These are phyloP conservation scores for Philereme vetulata DNA, from an alignment of 2,888 invertebrate genomes.

Conservation along the genomic window DNA sequence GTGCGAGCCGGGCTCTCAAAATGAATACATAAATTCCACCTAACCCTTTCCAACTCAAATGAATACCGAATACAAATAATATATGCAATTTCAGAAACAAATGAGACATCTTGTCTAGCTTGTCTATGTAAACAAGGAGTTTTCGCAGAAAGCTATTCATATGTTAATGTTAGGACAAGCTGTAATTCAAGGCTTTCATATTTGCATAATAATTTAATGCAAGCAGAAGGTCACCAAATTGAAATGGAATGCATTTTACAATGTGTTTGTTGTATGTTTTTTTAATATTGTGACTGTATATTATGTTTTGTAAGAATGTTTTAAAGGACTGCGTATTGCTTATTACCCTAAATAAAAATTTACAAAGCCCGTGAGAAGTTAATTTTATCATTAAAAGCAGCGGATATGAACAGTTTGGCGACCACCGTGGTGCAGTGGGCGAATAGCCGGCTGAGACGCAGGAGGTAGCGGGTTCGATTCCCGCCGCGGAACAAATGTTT, in stretches of 20 bases:
- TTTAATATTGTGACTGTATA: constrained; percentile 3
- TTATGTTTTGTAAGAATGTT: background rate
- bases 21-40: too few relatives aligned
- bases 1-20: too few relatives aligned
- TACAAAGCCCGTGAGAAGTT: too few relatives aligned
- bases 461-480: too few relatives aligned
- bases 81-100: constrained; percentile 1
- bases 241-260: constrained; percentile 3
- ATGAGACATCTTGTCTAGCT: background rate
- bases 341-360: too few relatives aligned
- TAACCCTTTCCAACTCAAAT: too few relatives aligned
- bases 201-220: constrained; percentile 8
- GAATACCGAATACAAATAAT: background rate
- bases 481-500: too few relatives aligned
- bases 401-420: too few relatives aligned
- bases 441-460: too few relatives aligned
- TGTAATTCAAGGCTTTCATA: constrained; percentile 6
- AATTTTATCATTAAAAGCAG: too few relatives aligned
- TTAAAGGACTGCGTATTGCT: background rate
- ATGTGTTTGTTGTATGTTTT: background rate
- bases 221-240: background rate
- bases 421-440: too few relatives aligned
- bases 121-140: constrained; percentile 4
- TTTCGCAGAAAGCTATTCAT: constrained; percentile 7
- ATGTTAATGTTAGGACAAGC: constrained; percentile 11